A percentile compares a stretch with the other conserved stretches of the same genome.
phyloP scores from a whole-genome alignment of 2,113 vertebrate genomes.

The Psittacula cyanocephala region DNA sequence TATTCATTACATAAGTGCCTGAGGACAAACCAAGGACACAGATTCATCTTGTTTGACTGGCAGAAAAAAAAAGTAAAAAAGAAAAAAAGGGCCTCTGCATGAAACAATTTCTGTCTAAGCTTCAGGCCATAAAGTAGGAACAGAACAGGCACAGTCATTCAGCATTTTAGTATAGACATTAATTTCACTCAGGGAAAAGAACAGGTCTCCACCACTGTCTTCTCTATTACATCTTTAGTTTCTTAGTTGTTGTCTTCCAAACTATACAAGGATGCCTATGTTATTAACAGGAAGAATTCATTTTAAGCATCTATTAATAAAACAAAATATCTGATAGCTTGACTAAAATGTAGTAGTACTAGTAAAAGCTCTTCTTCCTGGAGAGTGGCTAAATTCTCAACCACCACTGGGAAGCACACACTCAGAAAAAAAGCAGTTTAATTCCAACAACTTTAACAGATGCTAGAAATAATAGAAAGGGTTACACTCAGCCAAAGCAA shows the following conservation, averaged over 20 bases:
- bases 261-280: fast-evolving
- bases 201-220: neutral
- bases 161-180: neutral
- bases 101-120: neutral
- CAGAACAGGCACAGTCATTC: neutral
- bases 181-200: neutral
- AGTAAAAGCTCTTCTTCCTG: neutral
- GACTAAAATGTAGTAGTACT: neutral
- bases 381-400: neutral
- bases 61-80: neutral
- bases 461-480: neutral
- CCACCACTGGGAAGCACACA: neutral
- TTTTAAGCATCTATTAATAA: neutral
- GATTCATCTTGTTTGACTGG: neutral
- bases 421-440: neutral
- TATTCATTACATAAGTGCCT: neutral
- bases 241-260: neutral
- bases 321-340: neutral
- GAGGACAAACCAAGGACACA: neutral
- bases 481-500: neutral
- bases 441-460: neutral
- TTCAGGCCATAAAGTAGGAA: neutral
- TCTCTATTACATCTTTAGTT: neutral
- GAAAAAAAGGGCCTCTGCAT: neutral
- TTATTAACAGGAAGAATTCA: neutral